phyloP scores from a whole-genome alignment of 1,140 invertebrate genomes.

The Temnothorax longispinosus region DNA sequence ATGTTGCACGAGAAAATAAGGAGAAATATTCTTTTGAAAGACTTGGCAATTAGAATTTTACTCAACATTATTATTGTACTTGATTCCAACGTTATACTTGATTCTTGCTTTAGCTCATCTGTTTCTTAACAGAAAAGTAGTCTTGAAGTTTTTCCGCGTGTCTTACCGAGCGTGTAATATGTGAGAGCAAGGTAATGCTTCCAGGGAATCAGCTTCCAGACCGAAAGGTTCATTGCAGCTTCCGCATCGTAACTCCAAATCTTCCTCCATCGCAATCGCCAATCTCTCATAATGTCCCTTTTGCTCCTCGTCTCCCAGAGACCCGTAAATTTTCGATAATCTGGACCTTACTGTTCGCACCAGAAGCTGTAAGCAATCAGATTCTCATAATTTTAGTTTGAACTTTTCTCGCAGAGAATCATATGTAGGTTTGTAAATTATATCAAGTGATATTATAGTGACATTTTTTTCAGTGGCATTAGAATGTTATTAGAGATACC shows the following conservation, averaged over 20 bases:
- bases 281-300: conserved; percentile 90
- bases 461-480: not conserved
- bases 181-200: conserved; percentile 93
- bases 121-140: not conserved
- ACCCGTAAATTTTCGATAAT: conserved; percentile 91
- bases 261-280: conserved; percentile 89
- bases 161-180: conserved; percentile 93
- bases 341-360: conserved; percentile 91
- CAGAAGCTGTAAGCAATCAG: conserved; percentile 87
- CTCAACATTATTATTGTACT: not conserved
- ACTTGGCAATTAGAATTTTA: not conserved
- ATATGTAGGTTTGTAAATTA: not conserved
- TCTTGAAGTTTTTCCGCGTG: not conserved
- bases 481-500: not conserved
- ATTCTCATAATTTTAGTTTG: conserved; percentile 5
- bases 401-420: not conserved
- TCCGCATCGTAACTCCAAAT: conserved; percentile 91
- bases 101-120: conserved; percentile 16
- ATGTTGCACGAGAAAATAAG: conserved; percentile 32
- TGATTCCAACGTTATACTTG: not conserved
- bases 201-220: conserved; percentile 90
- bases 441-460: not conserved
- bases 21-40: not conserved
- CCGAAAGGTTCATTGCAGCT: conserved; percentile 92
- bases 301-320: conserved; percentile 93